Evolutionary conservation across 2,113 vertebrate genomes (phyloP).

Genomic region (Plestiodon gilberti): DNA sequence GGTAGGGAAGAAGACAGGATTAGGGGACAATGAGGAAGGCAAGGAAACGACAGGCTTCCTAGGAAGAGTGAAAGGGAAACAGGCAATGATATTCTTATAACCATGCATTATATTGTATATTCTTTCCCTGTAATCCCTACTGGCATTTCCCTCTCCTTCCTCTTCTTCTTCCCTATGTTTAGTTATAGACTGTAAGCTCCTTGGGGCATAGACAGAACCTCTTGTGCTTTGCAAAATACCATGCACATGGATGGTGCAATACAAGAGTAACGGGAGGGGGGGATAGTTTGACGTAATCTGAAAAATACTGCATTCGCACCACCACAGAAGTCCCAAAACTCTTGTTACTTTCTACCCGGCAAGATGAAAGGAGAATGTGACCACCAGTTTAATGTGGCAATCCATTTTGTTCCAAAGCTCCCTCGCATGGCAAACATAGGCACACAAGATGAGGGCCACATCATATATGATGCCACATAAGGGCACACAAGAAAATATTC

Average conservation of each 20-base stretch:
- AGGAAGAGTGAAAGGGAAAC: not conserved
- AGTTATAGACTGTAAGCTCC: no score
- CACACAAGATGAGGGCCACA: no score
- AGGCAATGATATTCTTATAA: no score
- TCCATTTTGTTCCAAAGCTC: not conserved
- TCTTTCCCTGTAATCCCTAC: no score
- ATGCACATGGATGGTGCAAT: no score
- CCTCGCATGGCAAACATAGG: not conserved
- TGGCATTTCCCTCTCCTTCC: no score
- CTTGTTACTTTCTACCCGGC: not conserved
- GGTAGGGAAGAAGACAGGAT: not conserved
- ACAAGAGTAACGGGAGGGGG: no score
- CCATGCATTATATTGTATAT: no score
- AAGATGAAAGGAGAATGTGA: not conserved
- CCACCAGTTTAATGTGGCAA: not conserved
- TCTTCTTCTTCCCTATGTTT: no score
- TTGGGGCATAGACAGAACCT: no score
- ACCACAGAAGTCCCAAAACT: not conserved
- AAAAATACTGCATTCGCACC: not conserved
- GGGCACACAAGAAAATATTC: not conserved
- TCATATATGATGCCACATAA: no score
- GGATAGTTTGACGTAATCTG: not conserved
- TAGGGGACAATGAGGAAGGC: not conserved
- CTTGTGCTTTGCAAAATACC: no score
- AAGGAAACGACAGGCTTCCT: not conserved